phyloP scores from a whole-genome alignment of 2,113 vertebrate genomes.

The Eptatretus burgeri region DNA sequence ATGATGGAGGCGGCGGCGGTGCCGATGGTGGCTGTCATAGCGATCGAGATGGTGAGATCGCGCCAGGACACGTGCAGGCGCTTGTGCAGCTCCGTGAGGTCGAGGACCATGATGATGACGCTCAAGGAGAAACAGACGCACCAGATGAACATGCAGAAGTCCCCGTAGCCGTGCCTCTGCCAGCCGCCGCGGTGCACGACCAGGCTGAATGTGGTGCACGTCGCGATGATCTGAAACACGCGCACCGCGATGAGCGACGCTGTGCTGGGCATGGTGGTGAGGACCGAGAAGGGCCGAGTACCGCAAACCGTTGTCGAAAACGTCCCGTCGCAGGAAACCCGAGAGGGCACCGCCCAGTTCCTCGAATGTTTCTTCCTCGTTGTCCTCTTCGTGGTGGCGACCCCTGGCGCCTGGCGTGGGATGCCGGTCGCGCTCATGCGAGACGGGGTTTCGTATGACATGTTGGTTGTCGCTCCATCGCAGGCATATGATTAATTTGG shows the following conservation, averaged over 20 bases:
- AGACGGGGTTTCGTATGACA: no score
- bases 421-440: no score
- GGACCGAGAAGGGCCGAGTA: no score
- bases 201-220: constrained; percentile 5
- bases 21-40: background rate
- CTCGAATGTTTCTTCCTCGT: no score
- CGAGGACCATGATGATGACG: background rate
- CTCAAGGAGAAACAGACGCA: background rate
- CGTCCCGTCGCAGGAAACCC: no score
- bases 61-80: constrained; percentile 4
- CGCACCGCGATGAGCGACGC: background rate
- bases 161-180: background rate
- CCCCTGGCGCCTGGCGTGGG: no score
- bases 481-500: no score
- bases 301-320: no score
- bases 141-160: constrained; percentile 6
- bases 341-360: no score
- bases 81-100: background rate
- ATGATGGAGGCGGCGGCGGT: background rate
- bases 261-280: no score
- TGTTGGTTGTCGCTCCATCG: no score
- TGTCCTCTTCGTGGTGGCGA: no score
- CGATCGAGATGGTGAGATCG: constrained; percentile 1
- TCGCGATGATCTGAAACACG: background rate
- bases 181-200: background rate